These are phyloP conservation scores for Nanger granti DNA, from an alignment of 2,113 vertebrate genomes.

Conservation along the genomic window DNA sequence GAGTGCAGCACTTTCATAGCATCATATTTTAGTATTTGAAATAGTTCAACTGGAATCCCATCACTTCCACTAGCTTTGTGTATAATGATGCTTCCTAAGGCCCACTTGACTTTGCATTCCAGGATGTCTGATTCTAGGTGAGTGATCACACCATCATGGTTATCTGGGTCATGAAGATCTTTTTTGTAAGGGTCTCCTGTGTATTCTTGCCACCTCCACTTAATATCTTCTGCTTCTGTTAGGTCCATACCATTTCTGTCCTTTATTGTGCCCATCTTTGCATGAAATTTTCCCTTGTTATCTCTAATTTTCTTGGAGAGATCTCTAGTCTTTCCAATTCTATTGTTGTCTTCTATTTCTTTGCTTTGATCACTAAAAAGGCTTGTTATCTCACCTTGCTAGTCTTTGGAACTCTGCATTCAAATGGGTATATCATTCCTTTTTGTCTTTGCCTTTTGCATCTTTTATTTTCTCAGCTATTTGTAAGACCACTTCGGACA, in stretches of 20 bases:
- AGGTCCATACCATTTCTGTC: not conserved
- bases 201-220: not conserved
- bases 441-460: not conserved
- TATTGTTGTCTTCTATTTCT: not conserved
- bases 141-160: not conserved
- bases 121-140: not conserved
- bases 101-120: not conserved
- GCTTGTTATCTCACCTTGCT: not conserved
- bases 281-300: not conserved
- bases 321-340: not conserved
- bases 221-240: not conserved
- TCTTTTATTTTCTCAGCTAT: not conserved
- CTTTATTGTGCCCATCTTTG: not conserved
- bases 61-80: not conserved
- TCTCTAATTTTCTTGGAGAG: not conserved
- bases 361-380: not conserved
- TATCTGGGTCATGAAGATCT: not conserved
- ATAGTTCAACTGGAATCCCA: not conserved
- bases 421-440: not conserved
- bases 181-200: not conserved
- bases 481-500: not conserved
- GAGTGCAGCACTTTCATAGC: not conserved
- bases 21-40: not conserved
- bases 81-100: not conserved
- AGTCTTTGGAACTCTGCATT: not conserved